Conservation (phyloP, 2,797 vertebrate genomes). For the Glyptemys insculpta region DNA sequence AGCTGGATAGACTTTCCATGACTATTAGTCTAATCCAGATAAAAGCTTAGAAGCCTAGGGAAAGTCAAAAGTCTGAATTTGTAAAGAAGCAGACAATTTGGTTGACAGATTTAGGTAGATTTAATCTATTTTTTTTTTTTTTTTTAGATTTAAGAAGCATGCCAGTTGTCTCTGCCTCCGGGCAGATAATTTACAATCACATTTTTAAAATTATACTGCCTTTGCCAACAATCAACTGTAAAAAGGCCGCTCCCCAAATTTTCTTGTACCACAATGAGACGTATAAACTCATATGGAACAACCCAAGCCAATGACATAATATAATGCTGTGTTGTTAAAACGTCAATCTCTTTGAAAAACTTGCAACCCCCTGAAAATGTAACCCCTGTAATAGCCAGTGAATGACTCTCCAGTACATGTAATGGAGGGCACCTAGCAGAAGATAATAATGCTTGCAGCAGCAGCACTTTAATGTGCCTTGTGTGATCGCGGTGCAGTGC, state of each 20-base stretch:
- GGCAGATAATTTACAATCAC: not conserved
- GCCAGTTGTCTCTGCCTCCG: not conserved
- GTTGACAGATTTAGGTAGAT: not conserved
- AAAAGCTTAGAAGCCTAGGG: not conserved
- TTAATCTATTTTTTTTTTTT: not conserved
- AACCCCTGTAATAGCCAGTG: accelerated
- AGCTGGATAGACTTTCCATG: not conserved
- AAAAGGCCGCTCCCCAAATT: not conserved
- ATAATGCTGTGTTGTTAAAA: not conserved
- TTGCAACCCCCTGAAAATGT: not conserved
- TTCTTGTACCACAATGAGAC: not conserved
- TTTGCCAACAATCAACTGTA: not conserved
- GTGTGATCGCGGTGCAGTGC: too few relatives aligned
- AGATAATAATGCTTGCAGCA: not conserved
- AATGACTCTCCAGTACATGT: not conserved
- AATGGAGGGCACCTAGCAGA: not conserved
- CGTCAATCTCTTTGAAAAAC: not conserved
- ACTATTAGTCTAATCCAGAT: not conserved
- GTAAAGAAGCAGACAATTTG: not conserved
- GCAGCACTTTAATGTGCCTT: too few relatives aligned
- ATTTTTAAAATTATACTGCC: not conserved
- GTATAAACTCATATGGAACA: not conserved
- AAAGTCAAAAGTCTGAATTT: not conserved
- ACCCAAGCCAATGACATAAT: not conserved
- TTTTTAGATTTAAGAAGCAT: not conserved